Percentiles rank a stretch among this genome's conserved stretches.
phyloP scores from a whole-genome alignment of 2,888 invertebrate genomes.

The Lomographa bimaculata region DNA sequence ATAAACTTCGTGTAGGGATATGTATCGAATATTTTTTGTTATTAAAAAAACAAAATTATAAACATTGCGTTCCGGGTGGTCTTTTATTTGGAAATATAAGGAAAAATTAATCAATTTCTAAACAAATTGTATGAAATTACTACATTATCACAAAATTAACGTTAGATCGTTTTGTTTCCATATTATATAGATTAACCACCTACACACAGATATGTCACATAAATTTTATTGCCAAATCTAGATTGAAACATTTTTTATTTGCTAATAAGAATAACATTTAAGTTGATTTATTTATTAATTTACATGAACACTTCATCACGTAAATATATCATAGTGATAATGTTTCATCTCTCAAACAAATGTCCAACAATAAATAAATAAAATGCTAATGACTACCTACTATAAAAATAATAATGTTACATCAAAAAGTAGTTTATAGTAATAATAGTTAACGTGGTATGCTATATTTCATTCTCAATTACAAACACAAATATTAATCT shows the following conservation, averaged over 20 bases:
- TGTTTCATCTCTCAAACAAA: conserved; percentile 10
- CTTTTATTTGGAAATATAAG: not conserved
- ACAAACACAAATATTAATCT: conserved; percentile 14
- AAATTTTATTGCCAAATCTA: conserved; percentile 18
- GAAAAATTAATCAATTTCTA: conserved; percentile 15
- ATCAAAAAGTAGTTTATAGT: conserved; percentile 8
- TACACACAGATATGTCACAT: conserved; percentile 28
- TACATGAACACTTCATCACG: conserved; percentile 5
- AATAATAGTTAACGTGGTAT: conserved; percentile 10
- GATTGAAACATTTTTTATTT: conserved; percentile 13
- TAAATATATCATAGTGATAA: conserved; percentile 11
- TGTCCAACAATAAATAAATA: conserved; percentile 15
- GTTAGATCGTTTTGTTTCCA: conserved; percentile 8
- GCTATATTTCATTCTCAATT: conserved; percentile 19
- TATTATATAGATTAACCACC: conserved; percentile 29
- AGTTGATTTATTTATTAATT: conserved; percentile 15
- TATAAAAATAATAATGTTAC: conserved; percentile 8
- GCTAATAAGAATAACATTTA: conserved; percentile 7
- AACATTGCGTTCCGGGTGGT: not conserved
- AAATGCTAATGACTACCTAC: conserved; percentile 18
- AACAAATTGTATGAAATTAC: conserved; percentile 18
- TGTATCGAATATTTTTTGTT: too few relatives aligned
- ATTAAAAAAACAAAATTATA: too few relatives aligned
- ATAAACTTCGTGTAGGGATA: too few relatives aligned
- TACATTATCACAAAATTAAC: conserved; percentile 21